Evolutionary conservation across 1,140 invertebrate species (phyloP).

Genomic region (Scaptomyza graminum): DNA sequence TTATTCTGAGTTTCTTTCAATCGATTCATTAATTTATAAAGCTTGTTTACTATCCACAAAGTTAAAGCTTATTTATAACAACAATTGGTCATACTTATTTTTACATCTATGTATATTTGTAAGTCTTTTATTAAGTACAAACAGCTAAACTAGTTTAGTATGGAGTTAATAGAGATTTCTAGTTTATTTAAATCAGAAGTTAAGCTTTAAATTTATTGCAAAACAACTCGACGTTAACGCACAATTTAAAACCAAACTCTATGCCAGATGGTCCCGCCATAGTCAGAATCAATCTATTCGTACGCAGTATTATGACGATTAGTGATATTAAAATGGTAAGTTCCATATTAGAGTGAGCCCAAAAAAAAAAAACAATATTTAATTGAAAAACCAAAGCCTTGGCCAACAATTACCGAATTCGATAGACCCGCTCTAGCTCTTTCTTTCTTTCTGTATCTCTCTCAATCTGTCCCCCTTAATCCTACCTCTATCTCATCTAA

Average conservation of each 20-base stretch:
- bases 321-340: slow-evolving; percentile 99
- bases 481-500: slow-evolving; percentile 7
- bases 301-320: slow-evolving; percentile 98
- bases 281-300: slow-evolving; percentile 97
- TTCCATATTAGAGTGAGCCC: slow-evolving; percentile 67
- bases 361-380: slow-evolving; percentile 16
- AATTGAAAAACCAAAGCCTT: slow-evolving; percentile 32
- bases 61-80: slow-evolving; percentile 24
- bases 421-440: slow-evolving; percentile 23
- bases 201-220: slow-evolving; percentile 40
- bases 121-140: slow-evolving; percentile 41
- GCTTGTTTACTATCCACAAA: slow-evolving; percentile 15
- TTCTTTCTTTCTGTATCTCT: slow-evolving; percentile 15
- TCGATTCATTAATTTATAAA: slow-evolving; percentile 10
- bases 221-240: slow-evolving; percentile 46
- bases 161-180: slow-evolving; percentile 20
- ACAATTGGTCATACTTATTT: slow-evolving; percentile 40
- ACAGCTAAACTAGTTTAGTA: slow-evolving; percentile 49
- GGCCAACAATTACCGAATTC: slow-evolving; percentile 36
- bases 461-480: slow-evolving; percentile 1
- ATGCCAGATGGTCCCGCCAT: slow-evolving; percentile 95
- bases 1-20: slow-evolving; percentile 4
- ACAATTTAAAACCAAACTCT: slow-evolving; percentile 71
- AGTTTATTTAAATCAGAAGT: slow-evolving; percentile 60
- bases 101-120: slow-evolving; percentile 24